Conservation (phyloP, 2,113 vertebrate genomes). For the Anthoscopus minutus region DNA sequence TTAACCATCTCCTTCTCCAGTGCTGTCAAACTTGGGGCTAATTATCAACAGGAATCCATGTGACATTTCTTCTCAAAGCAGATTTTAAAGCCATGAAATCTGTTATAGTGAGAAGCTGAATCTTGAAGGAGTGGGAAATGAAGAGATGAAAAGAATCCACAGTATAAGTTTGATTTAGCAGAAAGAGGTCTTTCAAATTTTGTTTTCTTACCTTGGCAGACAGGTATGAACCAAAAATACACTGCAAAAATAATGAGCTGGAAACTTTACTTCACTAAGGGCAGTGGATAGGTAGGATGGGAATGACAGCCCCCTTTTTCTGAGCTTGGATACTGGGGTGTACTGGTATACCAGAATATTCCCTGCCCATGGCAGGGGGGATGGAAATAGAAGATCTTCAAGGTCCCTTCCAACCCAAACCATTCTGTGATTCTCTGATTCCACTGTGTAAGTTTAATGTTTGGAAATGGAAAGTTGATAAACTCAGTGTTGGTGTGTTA, state of each 20-base stretch:
- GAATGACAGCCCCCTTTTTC: not conserved
- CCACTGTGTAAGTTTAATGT: not conserved
- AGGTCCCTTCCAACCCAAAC: not conserved
- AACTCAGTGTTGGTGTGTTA: not conserved
- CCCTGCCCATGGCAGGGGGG: not conserved
- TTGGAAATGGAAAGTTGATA: not conserved
- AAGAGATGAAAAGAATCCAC: not conserved
- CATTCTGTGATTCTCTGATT: not conserved
- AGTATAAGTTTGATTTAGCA: not conserved
- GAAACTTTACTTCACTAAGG: not conserved
- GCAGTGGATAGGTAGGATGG: not conserved
- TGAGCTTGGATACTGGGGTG: not conserved
- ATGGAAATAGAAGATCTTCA: not conserved
- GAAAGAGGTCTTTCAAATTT: not conserved
- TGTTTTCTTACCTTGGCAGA: constrained; percentile 25
- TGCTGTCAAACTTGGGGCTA: not conserved
- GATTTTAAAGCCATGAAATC: not conserved
- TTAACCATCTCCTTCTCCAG: not conserved
- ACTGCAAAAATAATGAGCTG: not conserved
- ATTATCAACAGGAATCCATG: not conserved
- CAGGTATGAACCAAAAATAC: not conserved
- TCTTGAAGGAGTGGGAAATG: not conserved
- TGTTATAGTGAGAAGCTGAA: not conserved
- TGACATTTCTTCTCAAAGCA: not conserved
- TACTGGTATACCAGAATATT: not conserved